Conservation (phyloP, 2,113 vertebrate species). For the Ctenodactylus gundi region DNA sequence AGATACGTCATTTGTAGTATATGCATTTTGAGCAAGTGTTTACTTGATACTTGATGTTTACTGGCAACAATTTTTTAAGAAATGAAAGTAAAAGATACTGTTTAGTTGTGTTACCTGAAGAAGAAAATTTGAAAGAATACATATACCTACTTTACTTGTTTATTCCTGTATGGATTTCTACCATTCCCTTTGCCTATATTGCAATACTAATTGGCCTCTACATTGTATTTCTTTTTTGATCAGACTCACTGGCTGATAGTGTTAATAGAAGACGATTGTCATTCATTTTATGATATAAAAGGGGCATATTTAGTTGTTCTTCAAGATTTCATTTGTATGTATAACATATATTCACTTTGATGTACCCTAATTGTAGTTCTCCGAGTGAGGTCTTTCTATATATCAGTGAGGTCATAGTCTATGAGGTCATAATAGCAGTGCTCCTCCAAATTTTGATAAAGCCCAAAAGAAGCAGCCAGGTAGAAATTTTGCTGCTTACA, state of each 20-base stretch:
- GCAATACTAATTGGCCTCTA: background rate
- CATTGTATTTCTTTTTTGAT: background rate
- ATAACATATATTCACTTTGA: background rate
- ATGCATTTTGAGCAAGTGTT: background rate
- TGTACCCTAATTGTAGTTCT: background rate
- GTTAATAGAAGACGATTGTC: background rate
- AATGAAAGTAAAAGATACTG: background rate
- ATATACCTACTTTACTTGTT: background rate
- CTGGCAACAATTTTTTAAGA: slow-evolving; percentile 9
- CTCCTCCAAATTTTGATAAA: background rate
- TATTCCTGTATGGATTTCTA: too few relatives aligned
- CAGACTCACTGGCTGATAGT: background rate
- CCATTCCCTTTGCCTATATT: too few relatives aligned
- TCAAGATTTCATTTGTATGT: background rate
- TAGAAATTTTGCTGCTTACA: background rate
- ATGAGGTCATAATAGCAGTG: slow-evolving; percentile 15
- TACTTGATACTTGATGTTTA: background rate
- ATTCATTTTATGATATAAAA: slow-evolving; percentile 7
- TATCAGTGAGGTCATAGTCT: background rate
- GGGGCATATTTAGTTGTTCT: background rate
- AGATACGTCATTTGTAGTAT: background rate
- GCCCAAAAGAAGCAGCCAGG: background rate
- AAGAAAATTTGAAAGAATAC: background rate
- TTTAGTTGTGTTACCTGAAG: background rate
- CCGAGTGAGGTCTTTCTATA: background rate